Conservation (phyloP, 2,797 vertebrate genomes). For the Coranthus polyacanthus region DNA sequence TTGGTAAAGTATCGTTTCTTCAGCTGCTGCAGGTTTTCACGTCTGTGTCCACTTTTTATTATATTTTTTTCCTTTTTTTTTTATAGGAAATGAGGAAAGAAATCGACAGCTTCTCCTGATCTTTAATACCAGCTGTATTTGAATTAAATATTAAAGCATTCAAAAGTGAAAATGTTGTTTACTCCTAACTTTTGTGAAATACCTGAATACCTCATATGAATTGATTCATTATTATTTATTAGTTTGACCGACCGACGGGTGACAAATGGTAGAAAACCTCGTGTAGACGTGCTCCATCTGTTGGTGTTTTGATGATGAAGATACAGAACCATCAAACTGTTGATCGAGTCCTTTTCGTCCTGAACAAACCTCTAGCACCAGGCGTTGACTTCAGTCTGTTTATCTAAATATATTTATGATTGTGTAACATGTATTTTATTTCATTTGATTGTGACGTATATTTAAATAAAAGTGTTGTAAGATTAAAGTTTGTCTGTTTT, state of each 20-base stretch:
- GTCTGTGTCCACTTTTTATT: background rate
- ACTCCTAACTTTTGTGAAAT: background rate
- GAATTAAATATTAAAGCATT: slow-evolving; percentile 38
- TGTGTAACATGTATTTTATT: background rate
- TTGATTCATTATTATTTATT: slow-evolving; percentile 22
- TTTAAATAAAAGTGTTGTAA: slow-evolving; percentile 40
- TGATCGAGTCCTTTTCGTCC: too few species aligned
- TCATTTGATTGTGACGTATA: background rate
- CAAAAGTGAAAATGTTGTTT: slow-evolving; percentile 16
- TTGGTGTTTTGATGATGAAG: too few species aligned
- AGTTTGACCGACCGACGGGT: background rate
- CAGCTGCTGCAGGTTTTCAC: too few species aligned
- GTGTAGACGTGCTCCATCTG: too few species aligned
- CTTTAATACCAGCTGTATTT: background rate
- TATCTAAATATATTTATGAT: background rate
- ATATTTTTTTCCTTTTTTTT: background rate
- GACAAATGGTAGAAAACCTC: too few species aligned
- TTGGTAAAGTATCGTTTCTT: too few species aligned
- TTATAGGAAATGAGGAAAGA: slow-evolving; percentile 79
- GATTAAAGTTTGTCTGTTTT: slow-evolving; percentile 30
- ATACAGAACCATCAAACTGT: too few species aligned
- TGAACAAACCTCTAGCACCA: too few species aligned
- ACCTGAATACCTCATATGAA: background rate
- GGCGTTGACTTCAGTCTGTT: too few species aligned
- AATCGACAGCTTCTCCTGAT: slow-evolving; percentile 70